Conservation (phyloP, 2,113 vertebrate genomes). For the Cheirogaleus medius region DNA sequence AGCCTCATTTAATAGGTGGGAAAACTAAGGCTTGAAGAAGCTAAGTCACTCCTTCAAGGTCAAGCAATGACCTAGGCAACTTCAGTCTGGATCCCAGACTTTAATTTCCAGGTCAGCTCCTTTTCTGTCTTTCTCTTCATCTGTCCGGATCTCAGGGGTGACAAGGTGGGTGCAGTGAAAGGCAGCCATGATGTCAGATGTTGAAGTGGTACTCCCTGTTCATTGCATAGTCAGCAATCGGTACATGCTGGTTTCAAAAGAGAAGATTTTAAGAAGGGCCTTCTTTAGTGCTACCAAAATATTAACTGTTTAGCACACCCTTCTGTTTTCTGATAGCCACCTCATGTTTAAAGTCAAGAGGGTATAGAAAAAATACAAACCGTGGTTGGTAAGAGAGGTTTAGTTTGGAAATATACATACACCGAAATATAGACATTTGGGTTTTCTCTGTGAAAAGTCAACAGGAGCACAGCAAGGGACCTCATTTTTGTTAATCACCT, state of each 20-base stretch:
- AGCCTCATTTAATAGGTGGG: conserved; percentile 50
- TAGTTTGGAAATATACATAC: not conserved
- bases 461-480: not conserved
- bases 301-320: not conserved
- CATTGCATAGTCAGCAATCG: not conserved
- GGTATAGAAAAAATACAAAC: not conserved
- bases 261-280: not conserved
- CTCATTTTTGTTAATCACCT: not conserved
- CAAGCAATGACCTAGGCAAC: conserved; percentile 4
- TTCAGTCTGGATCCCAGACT: not conserved
- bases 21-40: conserved; percentile 39
- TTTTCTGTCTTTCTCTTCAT: not conserved
- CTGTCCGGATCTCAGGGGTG: not conserved
- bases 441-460: conserved; percentile 17
- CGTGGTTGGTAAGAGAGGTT: not conserved
- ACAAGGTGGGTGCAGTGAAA: not conserved
- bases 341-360: not conserved
- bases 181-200: not conserved
- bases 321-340: not conserved
- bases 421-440: not conserved
- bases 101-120: conserved; percentile 16
- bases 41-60: conserved; percentile 40
- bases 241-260: not conserved
- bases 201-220: not conserved
- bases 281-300: conserved; percentile 15